Base-by-base conservation (phyloP, 2,797 vertebrate genomes). In the Arrhamphus sclerolepis region DNA sequence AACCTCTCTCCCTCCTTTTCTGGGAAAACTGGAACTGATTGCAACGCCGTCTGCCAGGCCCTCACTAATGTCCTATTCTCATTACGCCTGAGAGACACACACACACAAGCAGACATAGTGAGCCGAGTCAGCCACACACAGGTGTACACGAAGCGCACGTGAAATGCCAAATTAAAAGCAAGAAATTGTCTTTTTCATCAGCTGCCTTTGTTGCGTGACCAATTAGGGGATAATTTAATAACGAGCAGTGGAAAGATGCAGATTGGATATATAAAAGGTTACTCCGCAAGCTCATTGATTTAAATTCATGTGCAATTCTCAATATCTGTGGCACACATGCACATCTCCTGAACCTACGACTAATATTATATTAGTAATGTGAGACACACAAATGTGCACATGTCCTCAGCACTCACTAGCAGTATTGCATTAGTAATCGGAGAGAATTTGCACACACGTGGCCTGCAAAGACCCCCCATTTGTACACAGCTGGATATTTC, bases 171-270 rank as follows among this genome's bases (percentile, higher is more conserved):
- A 96, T 97, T 98, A 95, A 95, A 94, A 92, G 92, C 89, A 92
- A 93, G 94, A 94, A 91, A 81, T 86, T 92, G 93, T 93, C 82
- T 92, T 95, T 95, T 95, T 94, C 92, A 95, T 96, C 94, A 96
- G 93, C 92, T 94, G 92, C 91, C 90, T 94, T 93, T 91, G 90
- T 90, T 86, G 91, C 89, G 92, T 95, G 94, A 95, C 95, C 94
- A 96, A 97, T 97, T 94, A 94, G 92, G 92, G 94, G 93, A 96
- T 94, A 94, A 95, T 94, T 96, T 95, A 95, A 94, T 96, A 91
- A 93, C 83, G 83, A 94, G 93, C 91, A 88, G 90, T 93, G 91
- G 89, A 91, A 90, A 93, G 89, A 92, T 91, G 87, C 83, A 93
- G 93, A 94, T 93, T 93, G 91, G 91, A 93, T 91, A 93, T 91